These are phyloP conservation scores for Macrotis lagotis DNA, from an alignment of 2,113 vertebrate genomes.

Conservation along the genomic window DNA sequence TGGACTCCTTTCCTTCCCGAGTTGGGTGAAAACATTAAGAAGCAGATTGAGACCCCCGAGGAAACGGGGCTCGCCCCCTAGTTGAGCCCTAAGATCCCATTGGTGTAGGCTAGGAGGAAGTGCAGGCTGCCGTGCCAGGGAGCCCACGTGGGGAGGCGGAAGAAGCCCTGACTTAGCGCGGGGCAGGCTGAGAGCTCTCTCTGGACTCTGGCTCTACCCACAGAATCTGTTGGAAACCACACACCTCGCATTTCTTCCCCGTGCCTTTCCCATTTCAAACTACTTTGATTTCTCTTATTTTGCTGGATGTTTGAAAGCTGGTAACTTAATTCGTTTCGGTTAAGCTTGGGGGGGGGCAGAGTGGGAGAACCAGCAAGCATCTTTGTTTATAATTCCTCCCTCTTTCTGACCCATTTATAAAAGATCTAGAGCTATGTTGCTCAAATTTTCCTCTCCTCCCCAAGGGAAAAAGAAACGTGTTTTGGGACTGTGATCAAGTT, in stretches of 20 bases:
- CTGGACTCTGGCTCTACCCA: neutral
- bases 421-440: neutral
- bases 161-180: neutral
- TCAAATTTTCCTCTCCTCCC: neutral
- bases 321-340: neutral
- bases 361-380: neutral
- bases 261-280: neutral
- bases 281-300: neutral
- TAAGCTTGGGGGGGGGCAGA: neutral
- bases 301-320: neutral
- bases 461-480: neutral
- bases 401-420: neutral
- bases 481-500: neutral
- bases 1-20: neutral
- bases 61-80: neutral
- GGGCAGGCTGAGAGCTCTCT: neutral
- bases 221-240: neutral
- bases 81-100: neutral
- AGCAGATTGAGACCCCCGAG: neutral
- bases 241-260: neutral
- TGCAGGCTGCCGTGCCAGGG: neutral
- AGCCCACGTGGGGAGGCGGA: neutral
- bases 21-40: neutral
- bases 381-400: neutral
- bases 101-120: neutral